Conservation (phyloP, 2,113 vertebrate genomes). For the Zingel zingel region DNA sequence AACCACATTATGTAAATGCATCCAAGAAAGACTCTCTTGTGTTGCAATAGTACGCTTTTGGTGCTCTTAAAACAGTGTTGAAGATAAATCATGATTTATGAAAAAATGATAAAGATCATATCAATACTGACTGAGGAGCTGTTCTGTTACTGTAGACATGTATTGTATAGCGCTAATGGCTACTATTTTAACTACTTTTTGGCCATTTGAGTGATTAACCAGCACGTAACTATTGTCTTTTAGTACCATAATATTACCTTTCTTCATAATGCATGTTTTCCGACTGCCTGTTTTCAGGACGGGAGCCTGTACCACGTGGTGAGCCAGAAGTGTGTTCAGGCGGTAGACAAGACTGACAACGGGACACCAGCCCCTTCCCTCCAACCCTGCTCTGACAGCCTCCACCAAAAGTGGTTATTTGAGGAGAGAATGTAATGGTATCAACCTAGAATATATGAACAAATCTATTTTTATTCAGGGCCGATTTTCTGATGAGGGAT, state of each 20-base stretch:
- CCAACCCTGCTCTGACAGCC: slow-evolving; percentile 84
- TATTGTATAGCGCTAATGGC: background rate
- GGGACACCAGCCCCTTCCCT: slow-evolving; percentile 86
- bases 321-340: slow-evolving; percentile 91
- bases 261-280: background rate
- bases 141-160: background rate
- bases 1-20: slow-evolving; percentile 52
- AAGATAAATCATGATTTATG: background rate
- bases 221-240: background rate
- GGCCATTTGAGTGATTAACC: background rate
- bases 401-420: slow-evolving; percentile 94
- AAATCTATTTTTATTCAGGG: background rate
- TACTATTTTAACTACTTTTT: background rate
- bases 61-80: background rate
- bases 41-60: background rate
- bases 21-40: slow-evolving; percentile 2
- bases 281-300: slow-evolving; percentile 83
- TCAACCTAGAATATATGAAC: too few species aligned
- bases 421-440: slow-evolving; percentile 82
- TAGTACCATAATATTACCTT: background rate
- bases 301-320: slow-evolving; percentile 87
- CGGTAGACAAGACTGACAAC: slow-evolving; percentile 72
- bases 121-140: background rate
- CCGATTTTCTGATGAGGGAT: background rate
- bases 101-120: background rate